Conservation (phyloP, 2,113 vertebrate species). For the Pteronura brasiliensis region DNA sequence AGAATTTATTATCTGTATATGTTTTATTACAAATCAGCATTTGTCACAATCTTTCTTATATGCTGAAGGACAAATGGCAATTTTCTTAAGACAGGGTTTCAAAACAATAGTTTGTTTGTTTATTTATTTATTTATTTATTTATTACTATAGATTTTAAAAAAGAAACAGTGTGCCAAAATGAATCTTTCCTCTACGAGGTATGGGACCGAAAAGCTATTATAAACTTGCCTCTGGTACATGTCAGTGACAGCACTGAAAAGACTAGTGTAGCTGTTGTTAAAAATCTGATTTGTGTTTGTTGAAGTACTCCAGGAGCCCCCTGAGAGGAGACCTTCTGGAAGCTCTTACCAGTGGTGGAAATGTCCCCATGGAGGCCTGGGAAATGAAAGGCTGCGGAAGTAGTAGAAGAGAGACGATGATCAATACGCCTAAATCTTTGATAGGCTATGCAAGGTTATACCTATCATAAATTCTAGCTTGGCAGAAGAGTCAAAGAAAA, state of each 20-base stretch:
- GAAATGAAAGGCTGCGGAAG: neutral
- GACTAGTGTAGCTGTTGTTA: slow-evolving; percentile 46
- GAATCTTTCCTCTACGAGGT: slow-evolving; percentile 22
- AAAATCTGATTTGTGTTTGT: slow-evolving; percentile 61
- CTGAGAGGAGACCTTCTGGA: neutral
- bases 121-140: neutral
- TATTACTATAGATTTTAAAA: neutral
- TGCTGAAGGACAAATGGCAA: neutral
- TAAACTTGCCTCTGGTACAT: slow-evolving; percentile 1
- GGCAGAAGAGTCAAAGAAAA: neutral
- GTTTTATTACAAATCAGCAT: slow-evolving; percentile 30
- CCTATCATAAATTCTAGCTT: neutral
- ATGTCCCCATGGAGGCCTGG: neutral
- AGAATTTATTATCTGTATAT: neutral
- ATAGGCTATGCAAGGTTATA: neutral
- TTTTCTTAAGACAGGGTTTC: slow-evolving; percentile 40
- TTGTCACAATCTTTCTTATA: slow-evolving; percentile 17
- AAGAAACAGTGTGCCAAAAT: neutral
- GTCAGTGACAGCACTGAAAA: neutral
- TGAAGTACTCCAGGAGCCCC: slow-evolving; percentile 36
- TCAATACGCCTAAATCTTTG: slow-evolving; percentile 5
- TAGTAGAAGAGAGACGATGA: neutral
- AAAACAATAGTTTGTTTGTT: neutral
- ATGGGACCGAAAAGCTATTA: slow-evolving; percentile 26
- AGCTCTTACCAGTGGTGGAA: neutral